phyloP scores from a whole-genome alignment of 2,113 vertebrate genomes.

The Dermatemys mawii region DNA sequence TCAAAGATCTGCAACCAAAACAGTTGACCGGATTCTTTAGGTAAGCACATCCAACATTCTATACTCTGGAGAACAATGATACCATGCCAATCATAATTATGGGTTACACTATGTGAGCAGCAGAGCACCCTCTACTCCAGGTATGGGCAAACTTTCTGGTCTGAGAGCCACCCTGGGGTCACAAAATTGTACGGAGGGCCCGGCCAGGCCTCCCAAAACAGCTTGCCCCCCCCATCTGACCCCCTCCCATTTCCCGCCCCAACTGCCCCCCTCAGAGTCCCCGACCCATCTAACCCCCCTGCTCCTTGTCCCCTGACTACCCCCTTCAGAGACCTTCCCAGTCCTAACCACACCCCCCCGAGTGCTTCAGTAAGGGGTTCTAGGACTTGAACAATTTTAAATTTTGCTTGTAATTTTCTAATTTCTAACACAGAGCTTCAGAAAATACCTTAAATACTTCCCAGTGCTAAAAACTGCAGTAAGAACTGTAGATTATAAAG shows the following conservation, averaged over 20 bases:
- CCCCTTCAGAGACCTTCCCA: too few species aligned
- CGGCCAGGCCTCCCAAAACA: too few species aligned
- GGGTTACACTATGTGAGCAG: not conserved
- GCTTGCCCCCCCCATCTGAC: too few species aligned
- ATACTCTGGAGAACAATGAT: not conserved
- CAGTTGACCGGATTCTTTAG: not conserved
- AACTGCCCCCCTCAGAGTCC: too few species aligned
- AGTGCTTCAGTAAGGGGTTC: not conserved
- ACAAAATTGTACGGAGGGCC: too few species aligned
- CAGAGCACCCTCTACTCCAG: not conserved
- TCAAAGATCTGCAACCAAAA: not conserved
- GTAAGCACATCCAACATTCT: not conserved
- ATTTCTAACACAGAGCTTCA: not conserved
- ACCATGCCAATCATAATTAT: not conserved
- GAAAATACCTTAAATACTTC: not conserved
- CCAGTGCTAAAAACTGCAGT: not conserved
- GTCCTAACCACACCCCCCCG: too few species aligned
- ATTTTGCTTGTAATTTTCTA: not conserved
- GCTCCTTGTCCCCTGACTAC: too few species aligned
- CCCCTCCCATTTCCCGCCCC: too few species aligned
- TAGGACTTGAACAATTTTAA: not conserved
- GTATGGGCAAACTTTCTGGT: too few species aligned
- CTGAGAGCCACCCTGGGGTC: too few species aligned
- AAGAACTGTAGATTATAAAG: not conserved
- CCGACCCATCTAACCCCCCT: too few species aligned